Conservation (phyloP, 2,797 vertebrate species). For the Acanthiza pusilla region DNA sequence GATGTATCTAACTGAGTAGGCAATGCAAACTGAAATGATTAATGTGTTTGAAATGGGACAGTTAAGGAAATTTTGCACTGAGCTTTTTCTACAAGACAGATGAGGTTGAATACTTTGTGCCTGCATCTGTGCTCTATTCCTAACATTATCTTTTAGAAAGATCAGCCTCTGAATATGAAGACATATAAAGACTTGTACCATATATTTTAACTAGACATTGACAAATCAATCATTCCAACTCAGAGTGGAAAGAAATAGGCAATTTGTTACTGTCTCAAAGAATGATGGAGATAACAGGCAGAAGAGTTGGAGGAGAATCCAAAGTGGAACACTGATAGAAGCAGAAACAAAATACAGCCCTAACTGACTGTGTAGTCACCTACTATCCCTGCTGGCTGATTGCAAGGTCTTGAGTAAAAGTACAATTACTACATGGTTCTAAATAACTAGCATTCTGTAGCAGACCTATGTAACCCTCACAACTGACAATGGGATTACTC, state of each 20-base stretch:
- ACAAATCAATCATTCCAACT: conserved; percentile 6
- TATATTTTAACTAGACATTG: conserved; percentile 30
- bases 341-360: not conserved
- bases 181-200: not conserved
- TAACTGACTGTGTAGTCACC: not conserved
- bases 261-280: conserved; percentile 38
- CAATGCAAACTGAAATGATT: not conserved
- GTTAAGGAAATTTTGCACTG: not conserved
- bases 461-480: not conserved
- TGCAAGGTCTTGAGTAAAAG: not conserved
- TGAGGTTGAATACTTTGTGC: not conserved
- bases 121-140: not conserved
- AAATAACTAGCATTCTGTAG: not conserved
- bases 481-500: not conserved
- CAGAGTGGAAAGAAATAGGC: not conserved
- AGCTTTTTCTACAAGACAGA: not conserved
- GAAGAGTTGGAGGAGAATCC: not conserved
- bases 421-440: not conserved
- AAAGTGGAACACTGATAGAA: not conserved
- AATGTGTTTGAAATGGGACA: not conserved
- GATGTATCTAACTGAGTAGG: not conserved
- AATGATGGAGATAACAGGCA: not conserved
- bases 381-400: not conserved
- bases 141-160: not conserved
- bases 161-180: not conserved